Percentiles rank a stretch among this genome's conserved stretches.
Evolutionary conservation across 2,113 vertebrate species (phyloP).

Genomic region (Tonatia bakeri): DNA sequence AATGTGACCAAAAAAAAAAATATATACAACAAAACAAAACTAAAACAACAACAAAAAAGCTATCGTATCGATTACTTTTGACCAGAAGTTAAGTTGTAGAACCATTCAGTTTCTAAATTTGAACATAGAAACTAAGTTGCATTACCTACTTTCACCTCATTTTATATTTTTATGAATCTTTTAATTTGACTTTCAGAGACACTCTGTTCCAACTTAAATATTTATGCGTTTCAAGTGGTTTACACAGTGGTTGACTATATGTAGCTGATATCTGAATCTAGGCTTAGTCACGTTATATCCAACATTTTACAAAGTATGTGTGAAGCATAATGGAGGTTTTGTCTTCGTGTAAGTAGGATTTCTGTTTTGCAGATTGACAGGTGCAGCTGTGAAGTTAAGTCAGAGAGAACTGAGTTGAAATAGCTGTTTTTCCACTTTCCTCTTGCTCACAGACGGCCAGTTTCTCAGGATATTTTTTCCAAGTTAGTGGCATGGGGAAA

Average conservation of each 20-base stretch:
- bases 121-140: not conserved
- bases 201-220: slow-evolving; percentile 1
- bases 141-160: not conserved
- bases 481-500: slow-evolving; percentile 52
- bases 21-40: not conserved
- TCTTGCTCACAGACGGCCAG: not conserved
- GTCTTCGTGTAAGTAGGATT: not conserved
- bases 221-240: slow-evolving; percentile 22
- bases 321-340: not conserved
- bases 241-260: not conserved
- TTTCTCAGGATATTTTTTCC: slow-evolving; percentile 40
- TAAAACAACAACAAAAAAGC: not conserved
- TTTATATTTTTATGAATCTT: not conserved
- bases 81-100: not conserved
- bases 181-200: slow-evolving; percentile 16
- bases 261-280: not conserved
- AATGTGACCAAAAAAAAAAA: not conserved
- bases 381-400: slow-evolving; percentile 38
- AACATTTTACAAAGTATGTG: not conserved
- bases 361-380: not conserved
- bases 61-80: not conserved
- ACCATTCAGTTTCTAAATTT: not conserved
- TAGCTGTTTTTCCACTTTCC: not conserved
- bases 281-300: not conserved
- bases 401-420: not conserved